Percentiles rank a stretch among this genome's conserved stretches.
phyloP scores from a whole-genome alignment of 1,140 invertebrate genomes.

The Tetramorium parvispinum region DNA sequence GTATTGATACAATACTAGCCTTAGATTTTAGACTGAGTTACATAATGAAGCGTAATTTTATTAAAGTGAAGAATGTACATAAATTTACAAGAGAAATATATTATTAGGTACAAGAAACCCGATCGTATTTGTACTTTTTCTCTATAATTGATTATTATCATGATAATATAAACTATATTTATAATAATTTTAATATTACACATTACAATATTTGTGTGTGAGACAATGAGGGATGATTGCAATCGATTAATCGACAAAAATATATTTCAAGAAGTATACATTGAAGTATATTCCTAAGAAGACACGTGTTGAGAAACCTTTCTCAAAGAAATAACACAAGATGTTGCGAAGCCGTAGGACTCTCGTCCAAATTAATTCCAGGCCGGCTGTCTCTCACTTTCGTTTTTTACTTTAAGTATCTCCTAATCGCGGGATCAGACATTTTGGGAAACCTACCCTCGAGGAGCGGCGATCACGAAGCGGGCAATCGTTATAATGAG shows the following conservation, averaged over 20 bases:
- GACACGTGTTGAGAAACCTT: conserved; percentile 31
- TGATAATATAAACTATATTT: no score
- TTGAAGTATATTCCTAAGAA: not conserved
- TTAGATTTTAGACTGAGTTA: no score
- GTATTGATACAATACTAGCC: no score
- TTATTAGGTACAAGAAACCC: no score
- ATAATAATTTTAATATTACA: not conserved
- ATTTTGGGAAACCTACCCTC: conserved; percentile 48
- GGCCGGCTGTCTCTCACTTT: not conserved
- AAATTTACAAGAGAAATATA: no score
- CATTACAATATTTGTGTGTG: not conserved
- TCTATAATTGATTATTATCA: no score
- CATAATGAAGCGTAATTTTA: no score
- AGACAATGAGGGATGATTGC: not conserved
- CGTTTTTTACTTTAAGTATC: conserved; percentile 22
- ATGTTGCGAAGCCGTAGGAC: conserved; percentile 26
- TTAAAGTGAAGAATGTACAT: no score
- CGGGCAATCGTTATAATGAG: conserved; percentile 25
- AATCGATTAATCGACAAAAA: not conserved
- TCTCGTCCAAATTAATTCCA: conserved; percentile 41
- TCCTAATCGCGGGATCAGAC: conserved; percentile 44
- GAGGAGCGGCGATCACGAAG: not conserved
- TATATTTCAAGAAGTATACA: not conserved
- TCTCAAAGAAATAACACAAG: conserved; percentile 43
- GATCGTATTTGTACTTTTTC: no score